Conservation (phyloP, 2,113 vertebrate species). For the Antechinus stuartii region DNA sequence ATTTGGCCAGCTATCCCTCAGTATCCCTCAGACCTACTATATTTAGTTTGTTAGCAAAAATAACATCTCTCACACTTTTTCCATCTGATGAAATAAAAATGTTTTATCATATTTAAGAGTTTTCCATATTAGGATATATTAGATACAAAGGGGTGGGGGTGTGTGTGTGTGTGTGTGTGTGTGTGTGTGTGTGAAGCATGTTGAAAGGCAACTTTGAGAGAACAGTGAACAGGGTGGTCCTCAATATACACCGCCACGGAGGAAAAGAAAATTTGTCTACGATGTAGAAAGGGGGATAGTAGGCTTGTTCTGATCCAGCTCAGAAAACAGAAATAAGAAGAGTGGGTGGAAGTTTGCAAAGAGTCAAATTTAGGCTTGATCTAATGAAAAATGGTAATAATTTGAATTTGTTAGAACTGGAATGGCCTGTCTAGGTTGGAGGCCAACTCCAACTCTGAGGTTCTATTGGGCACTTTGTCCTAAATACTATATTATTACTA, state of each 20-base stretch:
- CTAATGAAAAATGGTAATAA: neutral
- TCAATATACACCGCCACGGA: neutral
- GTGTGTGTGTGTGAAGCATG: no score
- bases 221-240: neutral
- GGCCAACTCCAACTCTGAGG: neutral
- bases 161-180: no score
- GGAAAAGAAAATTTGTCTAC: neutral
- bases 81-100: neutral
- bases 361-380: neutral
- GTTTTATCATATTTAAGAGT: neutral
- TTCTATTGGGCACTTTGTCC: neutral
- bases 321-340: neutral
- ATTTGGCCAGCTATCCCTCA: neutral
- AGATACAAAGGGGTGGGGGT: neutral
- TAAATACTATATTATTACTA: neutral
- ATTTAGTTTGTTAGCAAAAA: neutral
- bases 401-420: neutral
- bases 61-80: neutral
- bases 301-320: neutral
- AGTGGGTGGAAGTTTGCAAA: neutral
- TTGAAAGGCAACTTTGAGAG: no score
- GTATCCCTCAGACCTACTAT: neutral
- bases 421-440: neutral
- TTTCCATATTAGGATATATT: neutral
- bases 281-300: no score